Conservation (phyloP, 1,140 invertebrate species). For the Halyomorpha halys region DNA sequence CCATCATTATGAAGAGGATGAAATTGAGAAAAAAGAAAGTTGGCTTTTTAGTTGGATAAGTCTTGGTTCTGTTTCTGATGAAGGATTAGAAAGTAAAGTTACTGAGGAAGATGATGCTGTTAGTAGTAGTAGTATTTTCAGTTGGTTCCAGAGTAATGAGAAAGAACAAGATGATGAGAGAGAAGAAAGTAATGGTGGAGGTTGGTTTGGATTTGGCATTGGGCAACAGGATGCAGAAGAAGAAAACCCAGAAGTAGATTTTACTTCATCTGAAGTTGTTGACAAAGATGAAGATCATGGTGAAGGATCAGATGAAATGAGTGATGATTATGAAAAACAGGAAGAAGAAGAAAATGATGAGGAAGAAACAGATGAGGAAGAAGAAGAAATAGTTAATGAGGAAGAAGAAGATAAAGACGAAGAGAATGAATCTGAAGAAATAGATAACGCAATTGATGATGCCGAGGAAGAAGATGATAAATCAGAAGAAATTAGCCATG, state of each 20-base stretch:
- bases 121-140: background rate
- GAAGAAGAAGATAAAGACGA: constrained; percentile 28
- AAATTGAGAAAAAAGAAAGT: constrained; percentile 18
- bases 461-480: constrained; percentile 20
- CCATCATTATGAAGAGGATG: constrained; percentile 13
- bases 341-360: constrained; percentile 32
- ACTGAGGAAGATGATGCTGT: background rate
- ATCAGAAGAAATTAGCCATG: constrained; percentile 18
- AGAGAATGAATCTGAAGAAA: constrained; percentile 25
- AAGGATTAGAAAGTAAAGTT: background rate
- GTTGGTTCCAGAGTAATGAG: background rate
- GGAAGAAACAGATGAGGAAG: constrained; percentile 31
- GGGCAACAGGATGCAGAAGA: constrained; percentile 32
- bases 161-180: constrained; percentile 17
- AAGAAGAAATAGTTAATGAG: constrained; percentile 31
- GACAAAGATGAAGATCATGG: constrained; percentile 33
- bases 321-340: constrained; percentile 33
- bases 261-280: constrained; percentile 31
- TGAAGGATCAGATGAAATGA: constrained; percentile 27
- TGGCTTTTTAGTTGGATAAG: constrained; percentile 8
- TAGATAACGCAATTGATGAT: constrained; percentile 17
- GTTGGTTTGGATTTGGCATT: constrained; percentile 23
- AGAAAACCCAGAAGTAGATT: constrained; percentile 32
- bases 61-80: constrained; percentile 4
- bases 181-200: constrained; percentile 36